Evolutionary conservation across 2,888 invertebrate genomes (phyloP).

Genomic region (Acleris literana): DNA sequence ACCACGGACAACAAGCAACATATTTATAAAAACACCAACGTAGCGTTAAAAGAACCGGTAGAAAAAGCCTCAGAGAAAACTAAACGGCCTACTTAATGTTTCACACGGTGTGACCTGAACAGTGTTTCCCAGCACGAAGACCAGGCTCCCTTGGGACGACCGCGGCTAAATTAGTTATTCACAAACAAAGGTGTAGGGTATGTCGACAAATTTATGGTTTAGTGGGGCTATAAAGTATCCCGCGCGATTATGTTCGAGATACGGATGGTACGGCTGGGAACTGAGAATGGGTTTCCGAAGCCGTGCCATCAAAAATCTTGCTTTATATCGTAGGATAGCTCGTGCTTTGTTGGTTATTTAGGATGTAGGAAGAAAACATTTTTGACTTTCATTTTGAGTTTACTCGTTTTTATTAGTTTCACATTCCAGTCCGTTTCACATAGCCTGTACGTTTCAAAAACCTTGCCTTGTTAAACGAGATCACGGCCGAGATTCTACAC

Average conservation of each 20-base stretch:
- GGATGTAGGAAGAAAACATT: too few species aligned
- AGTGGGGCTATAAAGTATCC: conserved; percentile 36
- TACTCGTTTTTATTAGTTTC: too few species aligned
- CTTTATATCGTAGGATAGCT: neutral
- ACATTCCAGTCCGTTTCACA: too few species aligned
- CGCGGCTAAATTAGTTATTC: conserved; percentile 37
- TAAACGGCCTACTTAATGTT: conserved; percentile 30
- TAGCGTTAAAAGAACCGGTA: too few species aligned
- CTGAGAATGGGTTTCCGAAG: conserved; percentile 11
- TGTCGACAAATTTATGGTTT: conserved; percentile 37
- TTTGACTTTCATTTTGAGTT: too few species aligned
- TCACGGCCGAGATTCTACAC: too few species aligned
- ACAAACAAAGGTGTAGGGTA: conserved; percentile 37
- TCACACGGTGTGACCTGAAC: conserved; percentile 10
- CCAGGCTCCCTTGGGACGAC: conserved; percentile 17
- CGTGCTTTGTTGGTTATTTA: neutral
- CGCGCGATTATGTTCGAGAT: conserved; percentile 29
- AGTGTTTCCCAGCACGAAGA: conserved; percentile 14
- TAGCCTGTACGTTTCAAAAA: too few species aligned
- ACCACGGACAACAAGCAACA: too few species aligned
- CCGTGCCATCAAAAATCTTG: neutral
- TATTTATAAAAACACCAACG: too few species aligned
- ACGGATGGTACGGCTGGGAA: conserved; percentile 18
- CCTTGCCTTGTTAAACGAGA: too few species aligned
- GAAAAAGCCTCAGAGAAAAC: neutral